phyloP scores from a whole-genome alignment of 2,888 invertebrate genomes.

The Drosophila silvestris region DNA sequence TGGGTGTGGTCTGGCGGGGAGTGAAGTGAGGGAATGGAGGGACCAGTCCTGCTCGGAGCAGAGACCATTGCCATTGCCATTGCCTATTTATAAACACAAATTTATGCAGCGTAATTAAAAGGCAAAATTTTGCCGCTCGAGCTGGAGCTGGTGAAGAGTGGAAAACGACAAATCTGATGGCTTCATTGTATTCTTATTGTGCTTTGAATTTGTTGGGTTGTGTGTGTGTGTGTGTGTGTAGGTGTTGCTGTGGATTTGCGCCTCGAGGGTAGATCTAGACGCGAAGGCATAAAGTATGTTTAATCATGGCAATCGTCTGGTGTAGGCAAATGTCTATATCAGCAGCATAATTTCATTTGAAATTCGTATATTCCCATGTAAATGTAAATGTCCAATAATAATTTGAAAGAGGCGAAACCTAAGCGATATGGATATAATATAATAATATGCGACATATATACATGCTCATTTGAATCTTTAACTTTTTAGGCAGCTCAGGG shows the following conservation, averaged over 20 bases:
- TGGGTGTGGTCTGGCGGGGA: background rate
- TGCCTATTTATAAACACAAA: constrained; percentile 80
- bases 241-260: constrained; percentile 55
- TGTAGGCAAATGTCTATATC: constrained; percentile 22
- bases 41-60: constrained; percentile 11
- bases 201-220: constrained; percentile 42
- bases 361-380: constrained; percentile 9
- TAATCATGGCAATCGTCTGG: constrained; percentile 55
- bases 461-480: background rate
- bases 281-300: constrained; percentile 50
- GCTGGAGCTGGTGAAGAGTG: constrained; percentile 26
- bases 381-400: constrained; percentile 9
- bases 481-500: background rate
- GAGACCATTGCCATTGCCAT: constrained; percentile 35
- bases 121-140: constrained; percentile 70
- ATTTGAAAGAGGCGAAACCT: background rate
- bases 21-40: background rate
- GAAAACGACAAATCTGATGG: constrained; percentile 54
- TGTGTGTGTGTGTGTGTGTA: constrained; percentile 43
- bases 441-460: background rate
- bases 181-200: constrained; percentile 73
- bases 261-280: constrained; percentile 26
- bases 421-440: background rate
- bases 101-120: constrained; percentile 82
- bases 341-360: constrained; percentile 29